Evolutionary conservation across 2,888 invertebrate species (phyloP), one percentile per base, ranked within the genome.

Genomic region (Caradrina kadenii): DNA sequence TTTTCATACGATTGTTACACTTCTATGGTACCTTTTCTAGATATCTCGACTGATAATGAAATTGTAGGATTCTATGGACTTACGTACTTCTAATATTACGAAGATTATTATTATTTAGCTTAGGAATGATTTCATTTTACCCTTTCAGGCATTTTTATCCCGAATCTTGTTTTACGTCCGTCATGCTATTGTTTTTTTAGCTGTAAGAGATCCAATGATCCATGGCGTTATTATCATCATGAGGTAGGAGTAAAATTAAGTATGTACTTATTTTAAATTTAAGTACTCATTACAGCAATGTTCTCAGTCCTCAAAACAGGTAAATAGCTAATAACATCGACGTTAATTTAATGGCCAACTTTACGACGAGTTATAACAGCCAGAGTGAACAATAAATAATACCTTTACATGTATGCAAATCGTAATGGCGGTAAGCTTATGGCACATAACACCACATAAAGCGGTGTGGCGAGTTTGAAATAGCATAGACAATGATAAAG

Each of bases 401-500:
- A 69, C 65, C 62, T 64, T 65, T 67, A 79, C 71, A 69, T 66
- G 70, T 77, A 81, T 71, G 77, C 75, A 83, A 83, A 83, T 79
- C 55, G 61, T 78, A 71, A 81, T 83, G 63, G 76, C 77, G 73
- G 70, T 67, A 59, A 63, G 72, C 72, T 79, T 74, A 80, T 76
- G 65, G 69, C 63, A 79, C 73, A 73, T 72, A 80, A 79, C 79
- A 78, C 69, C 71, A 73, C 71, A 71, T 81, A 78, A 80, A 83
- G 75, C 80, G 64, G 68, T 80, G 76, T 60, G 68, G 76, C 64
- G 63, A 69, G 68, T 62, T 67, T 63, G 62, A 66, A 70, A 80
- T 72, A 72, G 74, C 76, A 79, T 65, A 83, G 81, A 82, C 80
- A 72, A 83, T 82, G 79, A 84, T 79, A 81, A 75, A 84, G 76